These are phyloP conservation scores for Halcyon senegalensis DNA, from an alignment of 2,113 vertebrate genomes.

Conservation along the genomic window DNA sequence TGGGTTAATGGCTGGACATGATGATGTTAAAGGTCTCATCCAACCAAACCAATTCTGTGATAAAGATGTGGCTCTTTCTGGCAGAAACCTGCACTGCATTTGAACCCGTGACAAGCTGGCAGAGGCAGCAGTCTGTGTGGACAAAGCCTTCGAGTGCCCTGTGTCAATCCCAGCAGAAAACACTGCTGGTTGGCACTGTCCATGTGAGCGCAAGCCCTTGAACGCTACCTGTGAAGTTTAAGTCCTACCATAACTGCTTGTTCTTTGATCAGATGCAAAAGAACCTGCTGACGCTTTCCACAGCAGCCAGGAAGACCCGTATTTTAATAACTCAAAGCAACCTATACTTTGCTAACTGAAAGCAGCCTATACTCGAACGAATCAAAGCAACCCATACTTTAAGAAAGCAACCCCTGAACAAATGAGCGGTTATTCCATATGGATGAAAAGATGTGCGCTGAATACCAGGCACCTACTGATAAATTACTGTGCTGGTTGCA, in stretches of 20 bases:
- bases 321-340: not conserved
- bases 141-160: not conserved
- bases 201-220: not conserved
- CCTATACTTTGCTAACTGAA: not conserved
- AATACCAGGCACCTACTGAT: not conserved
- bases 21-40: not conserved
- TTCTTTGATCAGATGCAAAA: not conserved
- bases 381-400: not conserved
- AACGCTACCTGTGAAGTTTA: not conserved
- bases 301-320: not conserved
- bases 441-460: not conserved
- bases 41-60: not conserved
- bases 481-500: not conserved
- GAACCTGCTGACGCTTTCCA: not conserved
- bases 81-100: not conserved
- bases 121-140: not conserved
- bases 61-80: not conserved
- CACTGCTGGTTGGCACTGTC: not conserved
- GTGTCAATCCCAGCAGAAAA: not conserved
- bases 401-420: not conserved
- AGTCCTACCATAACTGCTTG: not conserved
- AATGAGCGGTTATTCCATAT: not conserved
- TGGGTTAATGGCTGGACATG: not conserved
- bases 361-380: not conserved
- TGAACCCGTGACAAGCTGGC: not conserved